These are phyloP conservation scores for Esperia sulphurella DNA, from an alignment of 2,888 invertebrate genomes.

Conservation along the genomic window DNA sequence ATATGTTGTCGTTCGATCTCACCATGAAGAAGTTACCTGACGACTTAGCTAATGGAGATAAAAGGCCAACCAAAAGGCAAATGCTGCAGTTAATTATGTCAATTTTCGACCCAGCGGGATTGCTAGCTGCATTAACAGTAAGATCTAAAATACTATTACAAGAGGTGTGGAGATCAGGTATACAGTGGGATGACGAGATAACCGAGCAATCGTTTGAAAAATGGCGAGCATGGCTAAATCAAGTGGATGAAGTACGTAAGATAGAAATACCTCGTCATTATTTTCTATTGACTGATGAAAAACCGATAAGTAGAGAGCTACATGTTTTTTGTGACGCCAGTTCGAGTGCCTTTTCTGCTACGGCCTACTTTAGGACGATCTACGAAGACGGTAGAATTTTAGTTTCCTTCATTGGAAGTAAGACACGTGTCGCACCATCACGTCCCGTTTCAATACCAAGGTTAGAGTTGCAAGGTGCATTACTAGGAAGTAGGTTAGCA, in stretches of 20 bases:
- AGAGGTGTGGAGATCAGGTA: neutral
- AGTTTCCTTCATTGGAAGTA: conserved; percentile 2
- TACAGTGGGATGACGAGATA: conserved; percentile 16
- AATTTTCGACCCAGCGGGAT: conserved; percentile 17
- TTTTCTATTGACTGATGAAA: neutral
- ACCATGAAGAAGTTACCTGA: conserved; percentile 3
- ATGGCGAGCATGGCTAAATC: neutral
- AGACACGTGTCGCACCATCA: conserved; percentile 4
- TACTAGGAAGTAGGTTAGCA: conserved; percentile 3
- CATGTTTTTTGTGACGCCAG: conserved; percentile 5
- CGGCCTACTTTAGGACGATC: neutral
- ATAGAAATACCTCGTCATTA: neutral
- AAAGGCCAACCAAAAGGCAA: conserved; percentile 13
- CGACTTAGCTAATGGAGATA: conserved; percentile 1
- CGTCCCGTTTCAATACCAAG: conserved; percentile 6
- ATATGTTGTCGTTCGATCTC: conserved; percentile 9
- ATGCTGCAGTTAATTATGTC: conserved; percentile 10
- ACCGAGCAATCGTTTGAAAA: neutral
- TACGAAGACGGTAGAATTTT: neutral
- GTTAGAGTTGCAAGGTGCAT: conserved; percentile 7
- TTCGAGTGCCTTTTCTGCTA: conserved; percentile 4
- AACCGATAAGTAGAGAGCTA: neutral
- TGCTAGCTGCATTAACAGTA: conserved; percentile 13
- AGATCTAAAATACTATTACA: conserved; percentile 12
- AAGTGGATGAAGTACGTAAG: neutral